phyloP scores from a whole-genome alignment of 2,888 invertebrate species.

The Lepidochrysops patricia region DNA sequence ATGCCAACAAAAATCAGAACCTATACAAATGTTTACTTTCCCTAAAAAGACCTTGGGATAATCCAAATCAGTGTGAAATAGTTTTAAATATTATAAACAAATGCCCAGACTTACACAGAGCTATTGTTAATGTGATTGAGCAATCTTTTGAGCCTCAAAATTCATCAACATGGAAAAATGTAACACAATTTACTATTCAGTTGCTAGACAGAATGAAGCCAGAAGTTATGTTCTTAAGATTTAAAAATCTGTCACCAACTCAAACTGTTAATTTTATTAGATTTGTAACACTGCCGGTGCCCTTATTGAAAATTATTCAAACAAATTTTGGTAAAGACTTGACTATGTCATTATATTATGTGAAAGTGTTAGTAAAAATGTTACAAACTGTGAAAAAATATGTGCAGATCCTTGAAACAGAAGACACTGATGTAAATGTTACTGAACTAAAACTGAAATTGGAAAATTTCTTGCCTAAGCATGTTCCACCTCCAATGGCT shows the following conservation, averaged over 20 bases:
- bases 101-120: constrained; percentile 82
- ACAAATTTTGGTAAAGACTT: constrained; percentile 46
- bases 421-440: constrained; percentile 36
- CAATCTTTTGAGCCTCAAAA: constrained; percentile 76
- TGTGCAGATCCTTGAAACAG: constrained; percentile 64
- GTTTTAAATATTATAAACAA: constrained; percentile 77
- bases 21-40: constrained; percentile 77
- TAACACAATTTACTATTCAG: constrained; percentile 57
- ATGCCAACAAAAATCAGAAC: constrained; percentile 74
- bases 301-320: constrained; percentile 61
- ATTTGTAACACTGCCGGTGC: constrained; percentile 64
- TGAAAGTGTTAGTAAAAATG: constrained; percentile 72
- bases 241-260: constrained; percentile 53
- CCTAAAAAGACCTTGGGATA: constrained; percentile 80
- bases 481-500: constrained; percentile 49
- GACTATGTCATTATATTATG: constrained; percentile 58
- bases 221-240: constrained; percentile 60
- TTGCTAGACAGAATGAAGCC: constrained; percentile 63
- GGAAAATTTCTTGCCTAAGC: constrained; percentile 62
- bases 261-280: constrained; percentile 70
- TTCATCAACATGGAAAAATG: constrained; percentile 70
- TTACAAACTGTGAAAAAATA: constrained; percentile 66
- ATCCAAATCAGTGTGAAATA: constrained; percentile 76
- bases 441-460: constrained; percentile 51
- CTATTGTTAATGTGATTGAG: constrained; percentile 74